These are phyloP conservation scores for Rhea americana DNA, from an alignment of 2,113 vertebrate genomes.

Conservation along the genomic window DNA sequence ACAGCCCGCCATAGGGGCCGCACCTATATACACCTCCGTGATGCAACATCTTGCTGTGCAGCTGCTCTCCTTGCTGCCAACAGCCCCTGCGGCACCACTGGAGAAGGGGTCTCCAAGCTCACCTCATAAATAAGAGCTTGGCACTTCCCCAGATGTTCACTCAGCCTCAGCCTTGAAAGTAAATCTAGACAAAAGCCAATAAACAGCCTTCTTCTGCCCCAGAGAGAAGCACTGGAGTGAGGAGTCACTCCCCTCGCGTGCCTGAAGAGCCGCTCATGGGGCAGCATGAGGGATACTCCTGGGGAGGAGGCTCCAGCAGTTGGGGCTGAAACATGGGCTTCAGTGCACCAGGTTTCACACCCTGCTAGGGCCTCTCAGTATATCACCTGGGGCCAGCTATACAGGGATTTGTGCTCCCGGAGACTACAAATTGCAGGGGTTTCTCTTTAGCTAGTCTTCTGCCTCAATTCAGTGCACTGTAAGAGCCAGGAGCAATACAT, in stretches of 20 bases:
- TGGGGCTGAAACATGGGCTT: too few relatives aligned
- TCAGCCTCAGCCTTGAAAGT: background rate
- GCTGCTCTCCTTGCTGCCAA: slow-evolving; percentile 46
- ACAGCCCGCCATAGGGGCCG: slow-evolving; percentile 50
- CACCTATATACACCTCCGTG: slow-evolving; percentile 47
- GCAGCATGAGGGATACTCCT: background rate
- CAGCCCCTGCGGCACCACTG: background rate
- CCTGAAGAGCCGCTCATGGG: background rate
- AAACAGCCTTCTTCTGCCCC: background rate
- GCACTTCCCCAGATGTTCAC: slow-evolving; percentile 34
- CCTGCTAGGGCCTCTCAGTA: background rate
- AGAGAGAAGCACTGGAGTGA: background rate
- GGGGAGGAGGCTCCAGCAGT: background rate
- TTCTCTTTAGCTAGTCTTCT: background rate
- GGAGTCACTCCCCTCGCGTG: too few relatives aligned
- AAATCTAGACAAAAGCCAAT: background rate
- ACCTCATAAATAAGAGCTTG: background rate
- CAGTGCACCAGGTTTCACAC: too few relatives aligned
- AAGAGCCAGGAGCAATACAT: background rate
- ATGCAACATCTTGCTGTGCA: slow-evolving; percentile 1
- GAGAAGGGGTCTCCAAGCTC: background rate
- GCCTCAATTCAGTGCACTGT: background rate
- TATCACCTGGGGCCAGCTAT: background rate
- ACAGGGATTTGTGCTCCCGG: background rate
- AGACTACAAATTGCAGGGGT: background rate